Percentiles rank a stretch among this genome's conserved stretches.
Evolutionary conservation across 1,140 invertebrate genomes (phyloP).

Genomic region (Reticulitermes speratus): DNA sequence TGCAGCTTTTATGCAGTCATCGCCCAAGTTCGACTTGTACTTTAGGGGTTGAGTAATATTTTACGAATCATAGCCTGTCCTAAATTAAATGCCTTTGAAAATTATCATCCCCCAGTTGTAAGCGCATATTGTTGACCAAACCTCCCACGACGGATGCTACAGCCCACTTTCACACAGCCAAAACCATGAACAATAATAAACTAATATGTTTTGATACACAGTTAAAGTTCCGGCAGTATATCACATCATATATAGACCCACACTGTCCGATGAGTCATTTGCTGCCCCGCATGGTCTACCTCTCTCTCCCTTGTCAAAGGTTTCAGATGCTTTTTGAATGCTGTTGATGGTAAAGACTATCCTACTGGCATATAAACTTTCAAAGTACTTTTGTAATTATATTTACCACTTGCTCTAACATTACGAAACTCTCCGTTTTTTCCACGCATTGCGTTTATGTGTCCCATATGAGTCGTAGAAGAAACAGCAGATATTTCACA

Average conservation of each 20-base stretch:
- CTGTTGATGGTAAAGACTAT: too few relatives aligned
- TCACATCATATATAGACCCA: not conserved
- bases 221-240: not conserved
- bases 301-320: not conserved
- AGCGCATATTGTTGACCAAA: not conserved
- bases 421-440: too few relatives aligned
- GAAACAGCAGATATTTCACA: too few relatives aligned
- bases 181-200: not conserved
- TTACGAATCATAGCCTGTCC: not conserved
- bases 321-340: too few relatives aligned
- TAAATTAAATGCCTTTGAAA: slow-evolving; percentile 2
- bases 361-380: too few relatives aligned
- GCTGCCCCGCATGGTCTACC: not conserved
- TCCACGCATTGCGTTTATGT: too few relatives aligned
- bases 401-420: too few relatives aligned
- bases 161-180: not conserved
- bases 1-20: not conserved
- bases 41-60: not conserved
- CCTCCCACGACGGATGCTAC: not conserved
- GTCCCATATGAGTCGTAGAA: too few relatives aligned
- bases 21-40: not conserved
- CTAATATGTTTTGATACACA: not conserved
- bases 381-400: too few relatives aligned
- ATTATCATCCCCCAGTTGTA: not conserved
- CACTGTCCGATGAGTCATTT: not conserved